phyloP scores from a whole-genome alignment of 2,113 vertebrate species.

The Microcebus griseorufus region DNA sequence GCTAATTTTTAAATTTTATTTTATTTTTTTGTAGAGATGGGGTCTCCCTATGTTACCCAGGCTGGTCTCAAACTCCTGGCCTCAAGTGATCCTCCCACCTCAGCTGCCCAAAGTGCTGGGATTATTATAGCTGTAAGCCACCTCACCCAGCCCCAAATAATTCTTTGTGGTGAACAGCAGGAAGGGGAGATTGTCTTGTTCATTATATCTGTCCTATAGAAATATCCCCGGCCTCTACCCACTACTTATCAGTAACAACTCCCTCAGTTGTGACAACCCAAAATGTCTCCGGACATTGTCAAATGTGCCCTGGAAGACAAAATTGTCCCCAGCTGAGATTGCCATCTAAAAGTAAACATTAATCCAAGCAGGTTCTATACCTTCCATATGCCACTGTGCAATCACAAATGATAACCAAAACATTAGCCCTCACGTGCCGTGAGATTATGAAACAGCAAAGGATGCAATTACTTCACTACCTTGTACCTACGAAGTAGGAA shows the following conservation, averaged over 20 bases:
- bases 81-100: no score
- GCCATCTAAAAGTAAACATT: background rate
- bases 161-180: background rate
- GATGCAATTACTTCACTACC: background rate
- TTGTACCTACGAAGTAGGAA: background rate
- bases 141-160: no score
- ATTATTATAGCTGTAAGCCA: no score
- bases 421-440: accelerated
- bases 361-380: background rate
- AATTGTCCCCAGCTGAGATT: background rate
- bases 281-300: background rate
- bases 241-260: background rate
- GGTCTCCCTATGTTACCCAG: no score
- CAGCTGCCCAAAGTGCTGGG: no score
- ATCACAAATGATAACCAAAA: background rate
- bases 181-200: background rate
- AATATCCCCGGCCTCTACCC: background rate
- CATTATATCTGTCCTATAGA: background rate
- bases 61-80: no score
- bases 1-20: no score
- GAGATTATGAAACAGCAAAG: background rate
- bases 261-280: background rate
- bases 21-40: no score
- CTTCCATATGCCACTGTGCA: background rate
- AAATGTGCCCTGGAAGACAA: background rate